Percentiles rank a stretch among this genome's conserved stretches.
Evolutionary conservation across 2,113 vertebrate species (phyloP).

Genomic region (Ondatra zibethicus): DNA sequence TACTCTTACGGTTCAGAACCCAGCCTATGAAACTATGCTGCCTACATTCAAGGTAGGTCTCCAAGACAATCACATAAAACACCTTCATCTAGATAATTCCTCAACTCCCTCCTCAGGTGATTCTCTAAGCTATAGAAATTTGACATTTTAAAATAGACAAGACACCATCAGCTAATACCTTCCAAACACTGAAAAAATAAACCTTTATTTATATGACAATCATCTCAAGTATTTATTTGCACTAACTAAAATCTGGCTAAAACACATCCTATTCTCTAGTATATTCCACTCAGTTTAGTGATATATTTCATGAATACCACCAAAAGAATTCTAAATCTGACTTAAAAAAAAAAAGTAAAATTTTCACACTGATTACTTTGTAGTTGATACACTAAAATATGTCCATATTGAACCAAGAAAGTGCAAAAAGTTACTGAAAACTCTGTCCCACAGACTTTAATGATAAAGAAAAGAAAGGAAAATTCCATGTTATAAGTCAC

Average conservation of each 20-base stretch:
- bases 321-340: neutral
- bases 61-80: neutral
- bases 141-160: neutral
- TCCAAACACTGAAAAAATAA: neutral
- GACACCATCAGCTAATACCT: neutral
- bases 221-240: neutral
- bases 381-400: neutral
- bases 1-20: no score
- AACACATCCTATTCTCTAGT: neutral
- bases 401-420: neutral
- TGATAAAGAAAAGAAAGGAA: neutral
- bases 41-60: no score
- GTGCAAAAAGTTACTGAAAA: neutral
- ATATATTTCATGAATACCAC: neutral
- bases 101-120: neutral
- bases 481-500: neutral
- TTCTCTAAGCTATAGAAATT: neutral
- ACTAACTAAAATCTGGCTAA: neutral
- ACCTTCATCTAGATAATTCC: neutral
- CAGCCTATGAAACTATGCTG: neutral
- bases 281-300: neutral
- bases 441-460: neutral
- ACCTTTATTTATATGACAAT: no score
- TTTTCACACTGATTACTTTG: neutral
- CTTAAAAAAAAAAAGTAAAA: constrained; percentile 14